phyloP scores from a whole-genome alignment of 2,113 vertebrate species.

The Psilopsiagon aurifrons region DNA sequence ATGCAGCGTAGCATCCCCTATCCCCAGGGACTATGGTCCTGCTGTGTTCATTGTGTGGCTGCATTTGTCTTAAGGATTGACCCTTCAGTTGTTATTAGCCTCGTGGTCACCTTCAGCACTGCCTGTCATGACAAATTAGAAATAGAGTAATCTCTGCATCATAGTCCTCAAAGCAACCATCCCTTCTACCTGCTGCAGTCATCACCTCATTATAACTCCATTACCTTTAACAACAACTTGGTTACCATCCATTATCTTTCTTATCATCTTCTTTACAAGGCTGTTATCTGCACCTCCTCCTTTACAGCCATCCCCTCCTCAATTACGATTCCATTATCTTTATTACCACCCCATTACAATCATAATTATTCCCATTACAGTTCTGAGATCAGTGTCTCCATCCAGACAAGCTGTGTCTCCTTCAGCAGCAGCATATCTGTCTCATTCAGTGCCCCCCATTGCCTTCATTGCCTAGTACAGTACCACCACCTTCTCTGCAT shows the following conservation, averaged over 20 bases:
- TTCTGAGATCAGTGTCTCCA: slow-evolving; percentile 55
- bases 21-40: background rate
- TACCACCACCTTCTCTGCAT: background rate
- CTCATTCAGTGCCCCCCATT: background rate
- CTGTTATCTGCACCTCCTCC: slow-evolving; percentile 70
- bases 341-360: slow-evolving; percentile 70
- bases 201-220: slow-evolving; percentile 75
- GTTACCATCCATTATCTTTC: slow-evolving; percentile 74
- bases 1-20: background rate
- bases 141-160: slow-evolving; percentile 32
- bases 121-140: slow-evolving; percentile 1
- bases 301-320: slow-evolving; percentile 71
- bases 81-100: slow-evolving; percentile 35
- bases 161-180: slow-evolving; percentile 49
- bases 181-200: slow-evolving; percentile 24
- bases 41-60: background rate
- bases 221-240: slow-evolving; percentile 71
- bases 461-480: background rate
- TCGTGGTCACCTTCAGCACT: slow-evolving; percentile 28
- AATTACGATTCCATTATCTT: slow-evolving; percentile 78
- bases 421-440: background rate
- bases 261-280: slow-evolving; percentile 60
- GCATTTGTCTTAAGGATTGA: slow-evolving; percentile 32
- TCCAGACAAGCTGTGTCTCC: slow-evolving; percentile 28
- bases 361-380: slow-evolving; percentile 75